Evolutionary conservation across 2,797 vertebrate genomes (phyloP).

Genomic region (Parambassis ranga): DNA sequence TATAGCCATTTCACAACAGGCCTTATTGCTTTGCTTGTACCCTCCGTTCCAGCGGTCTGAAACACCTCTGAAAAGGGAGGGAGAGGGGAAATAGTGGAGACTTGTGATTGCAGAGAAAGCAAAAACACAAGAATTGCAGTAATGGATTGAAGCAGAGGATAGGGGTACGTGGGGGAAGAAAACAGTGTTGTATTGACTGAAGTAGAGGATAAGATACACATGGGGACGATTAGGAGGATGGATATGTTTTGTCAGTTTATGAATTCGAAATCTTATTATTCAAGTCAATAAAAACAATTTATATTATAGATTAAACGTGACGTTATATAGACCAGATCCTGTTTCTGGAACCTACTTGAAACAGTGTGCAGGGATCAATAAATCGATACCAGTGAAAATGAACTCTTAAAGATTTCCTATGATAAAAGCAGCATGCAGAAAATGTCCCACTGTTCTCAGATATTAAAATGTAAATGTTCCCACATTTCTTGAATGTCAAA

Average conservation of each 20-base stretch:
- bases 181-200: not conserved
- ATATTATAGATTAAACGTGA: constrained; percentile 23
- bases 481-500: constrained; percentile 40
- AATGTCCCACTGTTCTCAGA: constrained; percentile 9
- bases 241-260: not conserved
- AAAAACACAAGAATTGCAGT: not conserved
- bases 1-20: constrained; percentile 55
- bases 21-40: constrained; percentile 68
- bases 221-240: constrained; percentile 3
- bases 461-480: constrained; percentile 34
- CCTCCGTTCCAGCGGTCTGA: constrained; percentile 34
- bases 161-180: not conserved
- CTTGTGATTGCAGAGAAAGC: constrained; percentile 16
- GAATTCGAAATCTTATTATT: not conserved
- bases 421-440: constrained; percentile 5
- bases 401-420: constrained; percentile 39
- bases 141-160: not conserved
- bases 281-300: constrained; percentile 16
- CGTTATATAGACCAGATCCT: not conserved
- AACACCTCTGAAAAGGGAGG: constrained; percentile 33
- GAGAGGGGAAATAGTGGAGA: constrained; percentile 4
- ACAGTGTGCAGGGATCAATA: constrained; percentile 30
- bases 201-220: not conserved
- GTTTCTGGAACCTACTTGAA: constrained; percentile 7
- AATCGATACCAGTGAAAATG: constrained; percentile 27